These are phyloP conservation scores for Oscheius myriophilus DNA, from an alignment of 2,888 invertebrate species.

Conservation along the genomic window DNA sequence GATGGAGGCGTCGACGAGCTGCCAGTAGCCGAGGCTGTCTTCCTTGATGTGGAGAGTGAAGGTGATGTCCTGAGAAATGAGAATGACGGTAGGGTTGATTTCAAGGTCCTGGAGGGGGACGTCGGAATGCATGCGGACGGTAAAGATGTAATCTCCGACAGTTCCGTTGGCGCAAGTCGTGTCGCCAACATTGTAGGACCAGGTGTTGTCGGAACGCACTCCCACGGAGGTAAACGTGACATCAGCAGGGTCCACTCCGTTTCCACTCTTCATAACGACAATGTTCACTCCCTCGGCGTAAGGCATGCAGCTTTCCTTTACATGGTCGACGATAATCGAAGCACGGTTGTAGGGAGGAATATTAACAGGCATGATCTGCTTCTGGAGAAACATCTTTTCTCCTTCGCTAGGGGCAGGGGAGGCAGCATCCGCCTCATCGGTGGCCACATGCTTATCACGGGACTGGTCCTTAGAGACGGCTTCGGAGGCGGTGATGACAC, in stretches of 20 bases:
- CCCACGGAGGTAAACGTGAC: conserved; percentile 27
- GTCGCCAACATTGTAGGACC: conserved; percentile 29
- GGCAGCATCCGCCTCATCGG: conserved; percentile 19
- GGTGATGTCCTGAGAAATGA: conserved; percentile 29
- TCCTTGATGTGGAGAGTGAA: conserved; percentile 44
- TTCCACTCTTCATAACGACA: conserved; percentile 30
- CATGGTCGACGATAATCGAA: too few relatives aligned
- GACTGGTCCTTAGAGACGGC: conserved; percentile 39
- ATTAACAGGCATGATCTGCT: conserved; percentile 32
- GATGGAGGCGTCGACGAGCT: conserved; percentile 34
- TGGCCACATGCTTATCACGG: conserved; percentile 53
- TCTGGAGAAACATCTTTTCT: not conserved
- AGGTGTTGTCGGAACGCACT: conserved; percentile 32
- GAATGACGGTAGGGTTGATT: conserved; percentile 28
- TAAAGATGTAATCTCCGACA: conserved; percentile 42
- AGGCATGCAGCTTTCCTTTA: conserved; percentile 44
- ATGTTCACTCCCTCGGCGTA: conserved; percentile 56
- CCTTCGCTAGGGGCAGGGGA: too few relatives aligned
- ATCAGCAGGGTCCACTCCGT: not conserved
- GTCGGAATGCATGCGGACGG: conserved; percentile 19
- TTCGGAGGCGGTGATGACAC: conserved; percentile 46
- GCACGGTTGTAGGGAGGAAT: conserved; percentile 41
- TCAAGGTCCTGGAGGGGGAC: conserved; percentile 28
- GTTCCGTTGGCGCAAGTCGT: conserved; percentile 31
- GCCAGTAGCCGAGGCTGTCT: conserved; percentile 47